Conservation (phyloP, 2,888 invertebrate species). For the Eurois occulta region DNA sequence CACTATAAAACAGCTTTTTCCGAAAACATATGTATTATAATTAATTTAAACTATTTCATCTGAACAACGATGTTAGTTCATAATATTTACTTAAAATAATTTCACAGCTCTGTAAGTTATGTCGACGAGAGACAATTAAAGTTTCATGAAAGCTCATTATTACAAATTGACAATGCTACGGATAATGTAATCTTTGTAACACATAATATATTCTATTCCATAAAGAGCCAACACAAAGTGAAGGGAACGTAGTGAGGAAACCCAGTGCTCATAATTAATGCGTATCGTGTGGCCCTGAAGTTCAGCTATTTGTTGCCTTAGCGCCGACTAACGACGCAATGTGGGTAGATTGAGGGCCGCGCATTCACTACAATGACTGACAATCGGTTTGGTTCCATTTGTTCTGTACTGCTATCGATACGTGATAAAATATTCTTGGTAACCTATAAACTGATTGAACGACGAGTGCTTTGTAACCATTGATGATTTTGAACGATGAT, state of each 20-base stretch:
- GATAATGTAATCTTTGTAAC: conserved; percentile 43
- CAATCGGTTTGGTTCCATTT: conserved; percentile 45
- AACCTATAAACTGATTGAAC: background rate
- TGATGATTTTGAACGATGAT: conserved; percentile 2
- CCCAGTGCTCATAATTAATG: conserved; percentile 64
- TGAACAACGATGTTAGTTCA: background rate
- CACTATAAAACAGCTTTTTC: background rate
- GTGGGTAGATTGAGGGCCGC: conserved; percentile 53
- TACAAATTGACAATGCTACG: conserved; percentile 30
- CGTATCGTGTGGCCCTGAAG: conserved; percentile 54
- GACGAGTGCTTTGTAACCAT: background rate
- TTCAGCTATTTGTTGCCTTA: conserved; percentile 59
- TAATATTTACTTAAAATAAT: background rate
- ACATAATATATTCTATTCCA: conserved; percentile 58
- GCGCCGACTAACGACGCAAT: conserved; percentile 49
- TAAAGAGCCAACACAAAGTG: conserved; percentile 56
- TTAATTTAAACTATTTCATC: background rate
- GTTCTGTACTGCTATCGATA: conserved; percentile 9
- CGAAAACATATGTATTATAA: background rate
- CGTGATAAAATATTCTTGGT: conserved; percentile 22
- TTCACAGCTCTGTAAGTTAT: background rate
- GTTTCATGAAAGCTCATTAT: conserved; percentile 8
- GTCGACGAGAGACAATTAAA: background rate
- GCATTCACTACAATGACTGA: conserved; percentile 45
- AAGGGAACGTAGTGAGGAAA: conserved; percentile 61